Conservation (phyloP, 2,797 vertebrate species). For the Cetoscarus ocellatus region DNA sequence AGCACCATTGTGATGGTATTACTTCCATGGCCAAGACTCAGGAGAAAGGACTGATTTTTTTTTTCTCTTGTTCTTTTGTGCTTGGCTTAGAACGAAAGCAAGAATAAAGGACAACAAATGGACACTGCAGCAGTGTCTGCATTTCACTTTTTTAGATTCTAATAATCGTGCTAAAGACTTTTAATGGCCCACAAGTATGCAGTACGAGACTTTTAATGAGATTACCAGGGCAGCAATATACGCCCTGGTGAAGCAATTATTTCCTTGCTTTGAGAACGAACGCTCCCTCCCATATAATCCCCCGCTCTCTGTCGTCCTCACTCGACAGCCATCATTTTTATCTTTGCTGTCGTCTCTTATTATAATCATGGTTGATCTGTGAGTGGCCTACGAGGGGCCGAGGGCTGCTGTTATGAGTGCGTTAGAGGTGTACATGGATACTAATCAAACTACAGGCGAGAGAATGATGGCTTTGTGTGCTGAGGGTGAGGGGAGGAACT, state of each 20-base stretch:
- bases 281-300: constrained; percentile 68
- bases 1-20: constrained; percentile 81
- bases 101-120: constrained; percentile 52
- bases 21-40: constrained; percentile 78
- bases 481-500: constrained; percentile 55
- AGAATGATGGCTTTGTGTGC: constrained; percentile 75
- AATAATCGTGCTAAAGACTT: constrained; percentile 78
- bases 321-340: constrained; percentile 74
- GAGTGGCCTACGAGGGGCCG: constrained; percentile 75
- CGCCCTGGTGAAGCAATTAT: constrained; percentile 76
- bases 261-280: constrained; percentile 76
- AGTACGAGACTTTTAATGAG: constrained; percentile 81
- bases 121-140: constrained; percentile 33
- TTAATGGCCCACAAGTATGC: constrained; percentile 78
- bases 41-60: constrained; percentile 63
- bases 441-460: constrained; percentile 78
- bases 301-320: constrained; percentile 65
- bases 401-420: constrained; percentile 76
- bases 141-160: constrained; percentile 62
- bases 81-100: constrained; percentile 44
- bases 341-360: constrained; percentile 75
- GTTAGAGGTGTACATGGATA: constrained; percentile 74
- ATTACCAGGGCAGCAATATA: constrained; percentile 76
- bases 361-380: constrained; percentile 80
- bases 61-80: constrained; percentile 54